Conservation (phyloP, 2,888 invertebrate species). For the Acronicta psi region DNA sequence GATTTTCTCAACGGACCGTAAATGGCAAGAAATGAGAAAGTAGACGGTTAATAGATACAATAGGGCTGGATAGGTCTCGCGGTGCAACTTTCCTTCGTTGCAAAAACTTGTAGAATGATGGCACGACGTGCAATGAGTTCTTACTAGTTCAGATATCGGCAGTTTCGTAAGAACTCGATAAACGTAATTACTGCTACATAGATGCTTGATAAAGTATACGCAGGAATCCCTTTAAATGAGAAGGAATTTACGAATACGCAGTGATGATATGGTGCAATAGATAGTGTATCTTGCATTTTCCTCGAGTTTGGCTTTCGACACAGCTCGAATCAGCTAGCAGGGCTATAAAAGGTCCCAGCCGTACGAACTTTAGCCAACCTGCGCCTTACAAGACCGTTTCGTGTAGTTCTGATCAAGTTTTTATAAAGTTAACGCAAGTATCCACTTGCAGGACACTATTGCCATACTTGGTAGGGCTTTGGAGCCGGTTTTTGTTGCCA, state of each 20-base stretch:
- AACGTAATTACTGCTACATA: conserved; percentile 77
- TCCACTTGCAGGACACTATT: conserved; percentile 78
- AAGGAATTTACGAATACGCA: conserved; percentile 64
- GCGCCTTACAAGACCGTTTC: conserved; percentile 79
- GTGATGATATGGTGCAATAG: conserved; percentile 64
- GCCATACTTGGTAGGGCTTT: conserved; percentile 73
- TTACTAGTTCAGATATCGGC: conserved; percentile 70
- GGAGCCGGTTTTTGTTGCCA: conserved; percentile 78
- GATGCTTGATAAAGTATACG: conserved; percentile 65
- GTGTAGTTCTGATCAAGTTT: conserved; percentile 82
- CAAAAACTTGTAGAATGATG: conserved; percentile 82
- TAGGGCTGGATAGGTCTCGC: conserved; percentile 84
- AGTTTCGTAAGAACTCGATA: conserved; percentile 77
- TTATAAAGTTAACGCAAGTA: conserved; percentile 80
- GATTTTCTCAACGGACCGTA: conserved; percentile 85
- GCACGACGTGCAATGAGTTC: conserved; percentile 70
- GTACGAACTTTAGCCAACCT: conserved; percentile 79
- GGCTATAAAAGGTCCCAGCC: conserved; percentile 76
- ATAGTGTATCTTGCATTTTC: conserved; percentile 67
- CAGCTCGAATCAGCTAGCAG: conserved; percentile 59
- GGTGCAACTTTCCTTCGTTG: conserved; percentile 80
- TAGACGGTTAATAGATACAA: conserved; percentile 87
- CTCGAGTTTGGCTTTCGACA: conserved; percentile 77
- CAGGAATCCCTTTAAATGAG: conserved; percentile 67
- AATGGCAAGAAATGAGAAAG: conserved; percentile 88